These are phyloP conservation scores for Andrena bicolor DNA, from an alignment of 2,888 invertebrate genomes.

Conservation along the genomic window DNA sequence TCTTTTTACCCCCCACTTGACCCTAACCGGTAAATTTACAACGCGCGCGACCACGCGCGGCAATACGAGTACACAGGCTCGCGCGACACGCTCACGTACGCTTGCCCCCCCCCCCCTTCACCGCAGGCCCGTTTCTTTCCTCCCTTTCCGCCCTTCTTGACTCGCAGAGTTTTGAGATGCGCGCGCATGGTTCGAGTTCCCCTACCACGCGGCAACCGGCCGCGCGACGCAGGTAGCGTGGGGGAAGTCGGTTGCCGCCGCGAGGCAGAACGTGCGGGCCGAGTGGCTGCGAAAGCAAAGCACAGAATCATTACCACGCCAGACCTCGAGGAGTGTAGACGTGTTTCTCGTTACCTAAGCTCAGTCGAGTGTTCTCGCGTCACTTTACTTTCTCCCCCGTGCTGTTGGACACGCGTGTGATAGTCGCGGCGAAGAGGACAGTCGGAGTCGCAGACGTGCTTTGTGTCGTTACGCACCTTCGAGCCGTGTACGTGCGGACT, in stretches of 20 bases:
- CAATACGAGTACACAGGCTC: conserved; percentile 21
- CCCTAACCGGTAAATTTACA: conserved; percentile 68
- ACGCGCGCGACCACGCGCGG: conserved; percentile 49
- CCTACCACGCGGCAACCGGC: conserved; percentile 50
- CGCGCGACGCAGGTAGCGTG: conserved; percentile 56
- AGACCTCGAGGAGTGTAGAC: conserved; percentile 84
- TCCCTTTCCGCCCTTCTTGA: conserved; percentile 31
- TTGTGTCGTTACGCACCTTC: conserved; percentile 30
- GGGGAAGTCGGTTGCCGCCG: conserved; percentile 66
- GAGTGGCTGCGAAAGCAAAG: conserved; percentile 77
- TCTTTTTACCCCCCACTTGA: conserved; percentile 51
- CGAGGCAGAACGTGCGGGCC: conserved; percentile 74
- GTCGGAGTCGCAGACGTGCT: conserved; percentile 32
- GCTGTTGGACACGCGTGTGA: conserved; percentile 59
- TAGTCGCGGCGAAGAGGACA: conserved; percentile 60
- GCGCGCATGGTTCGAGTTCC: conserved; percentile 58
- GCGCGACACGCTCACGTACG: conserved; percentile 30
- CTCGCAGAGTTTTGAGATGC: conserved; percentile 45
- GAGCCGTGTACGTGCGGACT: conserved; percentile 32
- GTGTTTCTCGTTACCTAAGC: conserved; percentile 80
- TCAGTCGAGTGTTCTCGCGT: conserved; percentile 80
- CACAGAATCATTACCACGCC: conserved; percentile 83
- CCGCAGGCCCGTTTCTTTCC: conserved; percentile 42
- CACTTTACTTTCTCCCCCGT: conserved; percentile 51
- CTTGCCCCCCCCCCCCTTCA: conserved; percentile 11